phyloP scores from a whole-genome alignment of 1,140 invertebrate genomes.

The Microplitis demolitor region DNA sequence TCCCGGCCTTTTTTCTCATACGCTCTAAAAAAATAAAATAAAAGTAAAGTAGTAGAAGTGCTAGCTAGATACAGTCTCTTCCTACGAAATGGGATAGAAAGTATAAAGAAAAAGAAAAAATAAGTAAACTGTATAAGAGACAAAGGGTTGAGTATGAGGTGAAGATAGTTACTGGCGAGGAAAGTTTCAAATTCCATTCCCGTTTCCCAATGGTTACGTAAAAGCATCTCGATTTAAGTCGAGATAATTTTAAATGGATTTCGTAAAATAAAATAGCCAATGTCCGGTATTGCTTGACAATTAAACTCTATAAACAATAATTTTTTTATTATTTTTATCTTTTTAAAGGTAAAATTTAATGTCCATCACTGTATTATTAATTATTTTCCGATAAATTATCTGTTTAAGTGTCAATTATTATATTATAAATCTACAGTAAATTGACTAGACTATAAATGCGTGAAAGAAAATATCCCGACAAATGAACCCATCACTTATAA shows the following conservation, averaged over 20 bases:
- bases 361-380: background rate
- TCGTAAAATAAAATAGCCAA: background rate
- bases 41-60: too few relatives aligned
- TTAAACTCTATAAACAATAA: background rate
- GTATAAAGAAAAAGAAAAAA: background rate
- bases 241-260: background rate
- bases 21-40: background rate
- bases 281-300: background rate
- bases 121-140: background rate
- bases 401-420: too few relatives aligned
- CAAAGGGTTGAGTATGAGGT: background rate
- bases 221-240: background rate
- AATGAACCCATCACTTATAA: constrained; percentile 1
- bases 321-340: background rate
- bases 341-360: background rate
- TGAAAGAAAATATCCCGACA: too few relatives aligned
- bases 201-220: background rate
- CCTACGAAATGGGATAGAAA: background rate
- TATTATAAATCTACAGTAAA: too few relatives aligned
- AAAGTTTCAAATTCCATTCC: background rate
- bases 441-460: background rate
- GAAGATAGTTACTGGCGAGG: background rate
- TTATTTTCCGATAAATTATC: too few relatives aligned
- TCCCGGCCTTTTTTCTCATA: background rate
- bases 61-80: too few relatives aligned